A percentile compares a stretch with the other conserved stretches of the same genome.
phyloP scores from a whole-genome alignment of 1,140 invertebrate genomes.

The Triops longicaudatus region DNA sequence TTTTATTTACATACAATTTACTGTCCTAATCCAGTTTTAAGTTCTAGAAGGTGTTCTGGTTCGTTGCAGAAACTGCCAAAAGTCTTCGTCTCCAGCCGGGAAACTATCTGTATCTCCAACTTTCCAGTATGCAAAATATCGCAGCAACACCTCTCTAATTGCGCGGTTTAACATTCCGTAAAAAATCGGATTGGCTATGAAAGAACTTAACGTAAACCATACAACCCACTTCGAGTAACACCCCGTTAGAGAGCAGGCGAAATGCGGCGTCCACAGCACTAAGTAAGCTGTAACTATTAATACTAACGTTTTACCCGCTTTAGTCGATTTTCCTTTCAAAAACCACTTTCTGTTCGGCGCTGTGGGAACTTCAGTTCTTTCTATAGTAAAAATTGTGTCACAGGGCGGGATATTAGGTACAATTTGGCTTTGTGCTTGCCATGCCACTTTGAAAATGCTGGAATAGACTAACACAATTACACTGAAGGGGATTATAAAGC shows the following conservation, averaged over 20 bases:
- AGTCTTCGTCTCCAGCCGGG: background rate
- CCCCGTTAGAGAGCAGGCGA: background rate
- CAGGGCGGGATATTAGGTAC: background rate
- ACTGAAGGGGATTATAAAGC: slow-evolving; percentile 11
- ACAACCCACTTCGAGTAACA: background rate
- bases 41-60: background rate
- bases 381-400: slow-evolving; percentile 12
- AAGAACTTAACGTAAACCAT: slow-evolving; percentile 22
- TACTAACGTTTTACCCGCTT: slow-evolving; percentile 23
- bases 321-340: slow-evolving; percentile 18
- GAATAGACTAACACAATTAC: slow-evolving; percentile 20
- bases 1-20: background rate
- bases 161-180: slow-evolving; percentile 26
- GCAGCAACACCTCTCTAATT: background rate
- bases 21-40: background rate
- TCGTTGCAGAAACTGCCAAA: background rate
- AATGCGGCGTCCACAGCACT: slow-evolving; percentile 23
- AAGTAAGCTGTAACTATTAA: slow-evolving; percentile 19
- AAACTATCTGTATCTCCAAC: background rate
- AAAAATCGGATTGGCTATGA: slow-evolving; percentile 20
- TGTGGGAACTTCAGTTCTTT: background rate
- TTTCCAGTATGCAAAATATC: background rate
- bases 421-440: slow-evolving; percentile 16
- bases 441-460: slow-evolving; percentile 25
- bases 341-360: background rate